Evolutionary conservation across 1,140 invertebrate species (phyloP).

Genomic region (Eumaeus atala): DNA sequence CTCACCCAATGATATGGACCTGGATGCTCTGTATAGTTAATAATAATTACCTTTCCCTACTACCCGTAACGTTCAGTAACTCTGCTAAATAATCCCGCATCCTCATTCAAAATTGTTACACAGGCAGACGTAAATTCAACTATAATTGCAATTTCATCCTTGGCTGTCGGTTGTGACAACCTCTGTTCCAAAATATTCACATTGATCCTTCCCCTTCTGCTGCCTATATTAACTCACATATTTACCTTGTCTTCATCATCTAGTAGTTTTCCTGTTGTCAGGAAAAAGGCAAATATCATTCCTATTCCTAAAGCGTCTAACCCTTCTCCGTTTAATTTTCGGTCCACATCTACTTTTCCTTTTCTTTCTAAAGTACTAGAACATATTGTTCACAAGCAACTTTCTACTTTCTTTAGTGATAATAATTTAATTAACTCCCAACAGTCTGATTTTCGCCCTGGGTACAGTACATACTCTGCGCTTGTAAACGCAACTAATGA

Average conservation of each 20-base stretch:
- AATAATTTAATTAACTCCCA: background rate
- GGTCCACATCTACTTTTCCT: background rate
- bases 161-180: conserved; percentile 9
- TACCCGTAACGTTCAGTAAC: background rate
- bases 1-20: conserved; percentile 1
- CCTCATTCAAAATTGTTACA: conserved; percentile 1
- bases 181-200: conserved; percentile 11
- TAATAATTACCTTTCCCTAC: background rate
- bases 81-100: background rate
- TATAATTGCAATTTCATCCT: conserved; percentile 11
- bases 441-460: no score
- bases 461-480: no score
- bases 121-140: conserved; percentile 5
- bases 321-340: conserved; percentile 6
- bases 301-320: conserved; percentile 13
- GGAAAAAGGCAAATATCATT: no score
- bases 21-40: conserved; percentile 2
- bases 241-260: conserved; percentile 12
- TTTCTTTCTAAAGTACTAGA: conserved; percentile 16
- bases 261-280: no score
- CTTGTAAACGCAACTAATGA: no score
- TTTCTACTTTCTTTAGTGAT: background rate
- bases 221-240: conserved; percentile 16
- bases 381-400: conserved; percentile 7
- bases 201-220: conserved; percentile 8